Evolutionary conservation across 2,888 invertebrate genomes (phyloP).

Genomic region (Eupithecia subumbrata): DNA sequence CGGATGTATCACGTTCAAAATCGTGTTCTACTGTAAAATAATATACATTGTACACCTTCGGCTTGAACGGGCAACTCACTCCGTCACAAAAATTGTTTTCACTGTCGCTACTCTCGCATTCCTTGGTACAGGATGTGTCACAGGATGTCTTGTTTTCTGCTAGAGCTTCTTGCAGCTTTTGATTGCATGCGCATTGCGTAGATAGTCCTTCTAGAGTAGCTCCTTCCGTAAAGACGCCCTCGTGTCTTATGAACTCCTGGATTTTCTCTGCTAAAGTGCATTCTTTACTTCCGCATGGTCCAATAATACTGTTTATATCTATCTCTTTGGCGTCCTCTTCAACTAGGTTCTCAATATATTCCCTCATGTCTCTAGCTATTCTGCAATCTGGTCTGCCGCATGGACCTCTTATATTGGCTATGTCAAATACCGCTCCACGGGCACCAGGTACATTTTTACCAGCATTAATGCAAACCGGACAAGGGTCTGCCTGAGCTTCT

Average conservation of each 20-base stretch:
- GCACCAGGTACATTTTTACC: slow-evolving; percentile 52
- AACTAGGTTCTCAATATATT: slow-evolving; percentile 72
- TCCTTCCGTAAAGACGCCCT: slow-evolving; percentile 64
- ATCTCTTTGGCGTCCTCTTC: slow-evolving; percentile 71
- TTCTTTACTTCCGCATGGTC: slow-evolving; percentile 75
- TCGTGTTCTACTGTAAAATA: slow-evolving; percentile 75
- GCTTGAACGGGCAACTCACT: slow-evolving; percentile 60
- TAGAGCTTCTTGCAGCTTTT: slow-evolving; percentile 67
- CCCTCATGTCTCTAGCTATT: slow-evolving; percentile 72
- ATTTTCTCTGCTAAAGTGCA: slow-evolving; percentile 73
- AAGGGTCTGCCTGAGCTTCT: slow-evolving; percentile 64
- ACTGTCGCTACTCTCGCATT: slow-evolving; percentile 60
- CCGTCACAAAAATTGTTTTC: slow-evolving; percentile 60
- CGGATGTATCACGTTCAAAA: slow-evolving; percentile 50
- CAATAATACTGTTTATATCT: slow-evolving; percentile 65
- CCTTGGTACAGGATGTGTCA: slow-evolving; percentile 59
- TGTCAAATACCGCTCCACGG: slow-evolving; percentile 62
- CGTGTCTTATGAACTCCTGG: slow-evolving; percentile 68
- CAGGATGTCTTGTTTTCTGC: slow-evolving; percentile 56
- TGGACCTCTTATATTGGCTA: slow-evolving; percentile 75
- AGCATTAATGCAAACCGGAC: slow-evolving; percentile 67
- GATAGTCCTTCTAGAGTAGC: slow-evolving; percentile 62
- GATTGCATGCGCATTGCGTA: slow-evolving; percentile 75
- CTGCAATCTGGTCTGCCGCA: slow-evolving; percentile 75
- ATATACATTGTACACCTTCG: slow-evolving; percentile 66